phyloP scores from a whole-genome alignment of 2,797 vertebrate genomes.

The Pristis pectinata region DNA sequence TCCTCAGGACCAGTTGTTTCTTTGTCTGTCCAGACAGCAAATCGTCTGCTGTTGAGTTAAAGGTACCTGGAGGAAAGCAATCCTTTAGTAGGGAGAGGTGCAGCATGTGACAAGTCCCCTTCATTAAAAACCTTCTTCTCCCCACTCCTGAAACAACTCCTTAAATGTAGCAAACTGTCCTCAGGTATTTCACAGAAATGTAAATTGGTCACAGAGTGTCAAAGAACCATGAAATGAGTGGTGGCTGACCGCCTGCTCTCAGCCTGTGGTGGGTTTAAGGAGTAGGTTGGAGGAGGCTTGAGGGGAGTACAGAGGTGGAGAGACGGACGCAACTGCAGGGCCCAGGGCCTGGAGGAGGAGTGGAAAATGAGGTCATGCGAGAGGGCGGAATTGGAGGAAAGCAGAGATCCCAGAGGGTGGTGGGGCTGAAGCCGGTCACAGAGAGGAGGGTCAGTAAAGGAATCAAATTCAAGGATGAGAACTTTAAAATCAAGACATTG shows the following conservation, averaged over 20 bases:
- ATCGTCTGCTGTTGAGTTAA: slow-evolving; percentile 84
- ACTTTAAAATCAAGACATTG: too few species aligned
- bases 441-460: too few species aligned
- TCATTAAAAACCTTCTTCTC: background rate
- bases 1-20: slow-evolving; percentile 85
- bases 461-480: too few species aligned
- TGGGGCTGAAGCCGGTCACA: too few species aligned
- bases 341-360: background rate
- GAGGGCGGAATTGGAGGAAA: too few species aligned
- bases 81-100: background rate
- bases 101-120: background rate
- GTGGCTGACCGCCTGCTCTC: background rate
- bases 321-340: background rate
- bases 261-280: background rate
- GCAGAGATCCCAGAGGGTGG: too few species aligned
- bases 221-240: background rate
- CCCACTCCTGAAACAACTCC: background rate
- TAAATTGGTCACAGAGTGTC: background rate
- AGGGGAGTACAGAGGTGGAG: background rate
- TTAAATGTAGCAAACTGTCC: background rate
- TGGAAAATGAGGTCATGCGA: too few species aligned
- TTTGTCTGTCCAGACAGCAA: slow-evolving; percentile 76
- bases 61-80: slow-evolving; percentile 61
- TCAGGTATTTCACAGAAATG: background rate
- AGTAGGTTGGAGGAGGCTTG: background rate